A percentile compares a stretch with the other conserved stretches of the same genome.
Evolutionary conservation across 2,113 vertebrate genomes (phyloP).

Genomic region (Dryoscopus gambensis): DNA sequence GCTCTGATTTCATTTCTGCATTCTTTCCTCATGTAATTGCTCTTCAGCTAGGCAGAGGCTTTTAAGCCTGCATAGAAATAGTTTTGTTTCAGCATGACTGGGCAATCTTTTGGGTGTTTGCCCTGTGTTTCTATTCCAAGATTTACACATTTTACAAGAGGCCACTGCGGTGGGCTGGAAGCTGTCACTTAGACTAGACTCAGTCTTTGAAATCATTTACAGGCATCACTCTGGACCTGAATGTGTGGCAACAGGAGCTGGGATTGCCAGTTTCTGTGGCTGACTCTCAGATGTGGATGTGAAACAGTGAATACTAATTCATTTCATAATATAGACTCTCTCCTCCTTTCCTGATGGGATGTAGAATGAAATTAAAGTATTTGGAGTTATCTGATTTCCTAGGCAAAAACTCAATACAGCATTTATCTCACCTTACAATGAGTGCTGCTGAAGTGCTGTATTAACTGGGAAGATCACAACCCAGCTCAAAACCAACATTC

Average conservation of each 20-base stretch:
- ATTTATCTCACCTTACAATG: background rate
- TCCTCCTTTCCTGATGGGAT: background rate
- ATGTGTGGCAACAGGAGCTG: background rate
- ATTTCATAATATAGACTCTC: background rate
- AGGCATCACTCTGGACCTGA: background rate
- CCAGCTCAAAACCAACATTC: background rate
- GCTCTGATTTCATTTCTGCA: background rate
- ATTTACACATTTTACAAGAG: background rate
- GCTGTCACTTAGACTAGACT: background rate
- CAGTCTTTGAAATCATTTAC: background rate
- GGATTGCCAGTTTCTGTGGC: background rate
- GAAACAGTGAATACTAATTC: background rate
- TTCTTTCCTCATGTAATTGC: background rate
- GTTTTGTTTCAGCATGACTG: background rate
- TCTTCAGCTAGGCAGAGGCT: background rate
- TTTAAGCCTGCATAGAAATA: background rate
- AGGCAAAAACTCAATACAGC: background rate
- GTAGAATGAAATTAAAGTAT: background rate
- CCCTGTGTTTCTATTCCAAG: background rate
- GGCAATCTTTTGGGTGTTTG: background rate
- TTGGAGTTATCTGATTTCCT: background rate
- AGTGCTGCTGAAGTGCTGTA: background rate
- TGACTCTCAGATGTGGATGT: background rate
- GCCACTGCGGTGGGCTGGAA: background rate
- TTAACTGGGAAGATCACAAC: background rate